phyloP scores from a whole-genome alignment of 2,888 invertebrate genomes.

The Cynaeus angustus region DNA sequence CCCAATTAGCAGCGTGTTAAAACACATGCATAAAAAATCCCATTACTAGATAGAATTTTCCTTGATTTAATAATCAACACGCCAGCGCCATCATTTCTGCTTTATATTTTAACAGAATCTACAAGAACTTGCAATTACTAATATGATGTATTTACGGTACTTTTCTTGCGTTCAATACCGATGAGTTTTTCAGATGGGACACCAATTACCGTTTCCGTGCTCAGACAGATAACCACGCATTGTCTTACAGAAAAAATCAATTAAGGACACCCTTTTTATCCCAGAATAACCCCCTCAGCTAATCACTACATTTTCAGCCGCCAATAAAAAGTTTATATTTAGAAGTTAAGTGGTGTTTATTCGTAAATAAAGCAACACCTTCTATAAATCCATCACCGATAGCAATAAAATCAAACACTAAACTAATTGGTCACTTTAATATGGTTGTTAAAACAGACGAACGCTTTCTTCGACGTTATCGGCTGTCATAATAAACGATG shows the following conservation, averaged over 20 bases:
- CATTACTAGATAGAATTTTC: conserved; percentile 2
- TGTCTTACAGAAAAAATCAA: conserved; percentile 17
- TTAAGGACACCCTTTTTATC: conserved; percentile 21
- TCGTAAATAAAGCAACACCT: conserved; percentile 15
- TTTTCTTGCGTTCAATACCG: conserved; percentile 22
- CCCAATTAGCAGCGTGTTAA: conserved; percentile 22
- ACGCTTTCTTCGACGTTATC: conserved; percentile 27
- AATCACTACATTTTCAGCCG: conserved; percentile 25
- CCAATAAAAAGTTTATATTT: conserved; percentile 40
- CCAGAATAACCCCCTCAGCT: conserved; percentile 2
- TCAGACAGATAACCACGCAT: conserved; percentile 10
- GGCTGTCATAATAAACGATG: conserved; percentile 36
- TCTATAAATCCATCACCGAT: conserved; percentile 25
- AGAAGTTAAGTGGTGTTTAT: conserved; percentile 33
- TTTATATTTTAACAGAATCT: conserved; percentile 38
- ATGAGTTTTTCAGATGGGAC: not conserved
- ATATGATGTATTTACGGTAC: conserved; percentile 41
- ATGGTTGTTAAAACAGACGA: not conserved
- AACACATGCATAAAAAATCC: not conserved
- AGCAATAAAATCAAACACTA: conserved; percentile 16
- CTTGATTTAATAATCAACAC: not conserved
- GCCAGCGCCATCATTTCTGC: conserved; percentile 9
- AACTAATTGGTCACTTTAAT: conserved; percentile 25
- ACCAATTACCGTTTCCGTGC: not conserved
- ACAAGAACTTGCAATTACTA: conserved; percentile 32